Evolutionary conservation across 2,888 invertebrate species (phyloP).

Genomic region (Merodon equestris): DNA sequence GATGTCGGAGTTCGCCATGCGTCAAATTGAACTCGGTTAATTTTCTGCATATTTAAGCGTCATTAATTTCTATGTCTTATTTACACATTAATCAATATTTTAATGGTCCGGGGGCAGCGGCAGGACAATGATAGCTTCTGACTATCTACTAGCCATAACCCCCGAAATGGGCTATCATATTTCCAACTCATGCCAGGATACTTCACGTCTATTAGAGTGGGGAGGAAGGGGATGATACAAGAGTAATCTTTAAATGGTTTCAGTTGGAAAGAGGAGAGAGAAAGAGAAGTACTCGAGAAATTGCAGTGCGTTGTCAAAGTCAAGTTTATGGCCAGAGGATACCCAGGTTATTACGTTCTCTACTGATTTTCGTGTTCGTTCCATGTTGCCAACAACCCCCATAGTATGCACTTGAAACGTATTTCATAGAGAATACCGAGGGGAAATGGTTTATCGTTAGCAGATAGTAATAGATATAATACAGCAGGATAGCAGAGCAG

Average conservation of each 20-base stretch:
- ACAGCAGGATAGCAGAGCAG: slow-evolving; percentile 14
- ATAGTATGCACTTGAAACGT: slow-evolving; percentile 24
- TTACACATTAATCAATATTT: slow-evolving; percentile 67
- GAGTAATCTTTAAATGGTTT: slow-evolving; percentile 34
- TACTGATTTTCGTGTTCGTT: slow-evolving; percentile 1
- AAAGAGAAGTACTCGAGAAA: slow-evolving; percentile 28
- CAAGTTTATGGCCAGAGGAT: slow-evolving; percentile 44
- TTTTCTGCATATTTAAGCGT: slow-evolving; percentile 68
- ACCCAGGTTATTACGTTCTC: slow-evolving; percentile 16
- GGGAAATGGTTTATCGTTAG: not conserved
- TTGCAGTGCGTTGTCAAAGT: slow-evolving; percentile 38
- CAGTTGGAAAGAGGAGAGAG: slow-evolving; percentile 8
- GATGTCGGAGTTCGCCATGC: slow-evolving; percentile 61
- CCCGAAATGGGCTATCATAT: slow-evolving; percentile 12
- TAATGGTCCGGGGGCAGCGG: slow-evolving; percentile 51
- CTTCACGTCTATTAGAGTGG: not conserved
- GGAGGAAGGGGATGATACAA: slow-evolving; percentile 12
- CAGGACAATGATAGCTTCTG: too few species aligned
- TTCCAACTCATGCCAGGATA: not conserved
- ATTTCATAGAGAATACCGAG: slow-evolving; percentile 6
- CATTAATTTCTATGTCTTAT: slow-evolving; percentile 67
- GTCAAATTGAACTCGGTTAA: slow-evolving; percentile 68
- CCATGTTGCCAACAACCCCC: slow-evolving; percentile 5
- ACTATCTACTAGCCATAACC: slow-evolving; percentile 3
- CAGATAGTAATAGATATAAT: not conserved